These are phyloP conservation scores for Chamaea fasciata DNA, from an alignment of 2,113 vertebrate genomes.

Conservation along the genomic window DNA sequence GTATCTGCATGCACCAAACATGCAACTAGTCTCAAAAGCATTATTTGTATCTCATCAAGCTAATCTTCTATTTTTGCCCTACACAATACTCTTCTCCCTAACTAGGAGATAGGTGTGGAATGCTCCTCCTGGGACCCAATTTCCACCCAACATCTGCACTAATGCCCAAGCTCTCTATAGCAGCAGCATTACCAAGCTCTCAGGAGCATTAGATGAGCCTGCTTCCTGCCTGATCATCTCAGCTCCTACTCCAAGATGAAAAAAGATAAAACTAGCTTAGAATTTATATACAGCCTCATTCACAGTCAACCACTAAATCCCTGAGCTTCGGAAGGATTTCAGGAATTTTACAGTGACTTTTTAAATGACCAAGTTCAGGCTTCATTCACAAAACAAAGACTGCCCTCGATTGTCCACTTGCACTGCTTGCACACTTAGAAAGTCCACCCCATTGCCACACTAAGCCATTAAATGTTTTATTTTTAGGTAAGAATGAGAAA, in stretches of 20 bases:
- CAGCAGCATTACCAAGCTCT: background rate
- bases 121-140: background rate
- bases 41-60: background rate
- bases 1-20: background rate
- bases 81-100: background rate
- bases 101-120: background rate
- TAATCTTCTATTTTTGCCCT: background rate
- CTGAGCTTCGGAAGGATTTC: background rate
- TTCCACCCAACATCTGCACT: background rate
- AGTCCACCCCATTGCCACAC: background rate
- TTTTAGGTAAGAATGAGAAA: background rate
- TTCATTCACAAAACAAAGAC: background rate
- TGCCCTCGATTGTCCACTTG: background rate
- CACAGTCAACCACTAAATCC: background rate
- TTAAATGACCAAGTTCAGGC: background rate
- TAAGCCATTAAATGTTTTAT: background rate
- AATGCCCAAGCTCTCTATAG: background rate
- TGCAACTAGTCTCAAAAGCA: background rate
- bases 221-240: background rate
- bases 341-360: background rate
- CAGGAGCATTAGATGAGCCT: background rate
- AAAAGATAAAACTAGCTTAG: background rate
- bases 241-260: background rate
- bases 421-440: background rate
- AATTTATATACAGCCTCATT: fast-evolving